Percentiles rank a stretch among this genome's conserved stretches.
Conservation (phyloP, 2,113 vertebrate genomes). For the Mastomys natalensis region DNA sequence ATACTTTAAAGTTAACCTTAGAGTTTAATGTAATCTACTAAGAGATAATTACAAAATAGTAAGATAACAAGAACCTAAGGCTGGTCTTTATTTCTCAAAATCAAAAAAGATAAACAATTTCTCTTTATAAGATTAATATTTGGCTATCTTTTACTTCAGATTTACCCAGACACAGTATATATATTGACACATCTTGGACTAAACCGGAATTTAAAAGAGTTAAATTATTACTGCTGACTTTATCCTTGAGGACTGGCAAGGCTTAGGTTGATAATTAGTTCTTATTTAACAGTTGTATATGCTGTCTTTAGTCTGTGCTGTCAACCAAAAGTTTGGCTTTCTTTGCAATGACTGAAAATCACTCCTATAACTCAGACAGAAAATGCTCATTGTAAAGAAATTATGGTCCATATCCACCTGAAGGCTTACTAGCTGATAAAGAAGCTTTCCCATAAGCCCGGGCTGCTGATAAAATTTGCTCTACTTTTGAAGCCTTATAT, state of each 20-base stretch:
- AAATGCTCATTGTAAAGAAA: conserved; percentile 32
- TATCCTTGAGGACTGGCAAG: not conserved
- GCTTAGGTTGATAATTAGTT: conserved; percentile 66
- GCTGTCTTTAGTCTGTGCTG: conserved; percentile 61
- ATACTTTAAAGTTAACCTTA: conserved; percentile 66
- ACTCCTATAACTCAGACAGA: conserved; percentile 2
- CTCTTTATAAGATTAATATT: not conserved
- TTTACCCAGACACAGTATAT: not conserved
- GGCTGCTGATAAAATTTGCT: not conserved
- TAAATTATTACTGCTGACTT: conserved; percentile 59
- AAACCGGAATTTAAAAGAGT: conserved; percentile 35
- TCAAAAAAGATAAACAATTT: not conserved
- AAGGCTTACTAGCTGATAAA: conserved; percentile 42
- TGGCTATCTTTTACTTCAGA: not conserved
- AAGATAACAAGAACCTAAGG: conserved; percentile 51
- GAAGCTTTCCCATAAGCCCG: not conserved
- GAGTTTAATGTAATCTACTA: conserved; percentile 60
- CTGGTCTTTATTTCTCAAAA: conserved; percentile 37
- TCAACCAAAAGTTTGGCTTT: conserved; percentile 48
- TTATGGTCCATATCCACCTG: not conserved
- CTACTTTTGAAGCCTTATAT: conserved; percentile 17
- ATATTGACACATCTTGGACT: not conserved
- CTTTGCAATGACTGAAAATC: conserved; percentile 56
- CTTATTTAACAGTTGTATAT: conserved; percentile 64
- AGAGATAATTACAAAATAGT: conserved; percentile 43